Evolutionary conservation across 2,888 invertebrate species (phyloP).

Genomic region (Netelia virgata): DNA sequence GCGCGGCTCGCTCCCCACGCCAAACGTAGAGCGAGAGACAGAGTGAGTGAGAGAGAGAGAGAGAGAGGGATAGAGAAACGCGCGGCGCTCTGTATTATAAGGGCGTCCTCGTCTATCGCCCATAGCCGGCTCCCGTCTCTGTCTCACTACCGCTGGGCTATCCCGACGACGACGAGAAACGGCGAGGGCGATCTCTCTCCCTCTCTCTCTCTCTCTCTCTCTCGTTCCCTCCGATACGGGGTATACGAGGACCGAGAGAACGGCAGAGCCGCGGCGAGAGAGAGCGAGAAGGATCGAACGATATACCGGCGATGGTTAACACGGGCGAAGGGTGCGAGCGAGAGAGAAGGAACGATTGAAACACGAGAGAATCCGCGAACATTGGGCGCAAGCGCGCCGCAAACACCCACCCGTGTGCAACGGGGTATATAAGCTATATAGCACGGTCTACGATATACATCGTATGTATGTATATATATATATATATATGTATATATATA

Average conservation of each 20-base stretch:
- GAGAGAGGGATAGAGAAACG: slow-evolving; percentile 34
- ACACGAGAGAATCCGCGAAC: slow-evolving; percentile 55
- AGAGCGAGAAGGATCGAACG: slow-evolving; percentile 13
- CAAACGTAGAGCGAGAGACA: slow-evolving; percentile 55
- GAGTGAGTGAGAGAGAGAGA: slow-evolving; percentile 17
- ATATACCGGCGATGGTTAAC: slow-evolving; percentile 1
- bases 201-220: slow-evolving; percentile 53
- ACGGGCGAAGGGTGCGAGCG: not conserved
- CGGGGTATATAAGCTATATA: slow-evolving; percentile 28
- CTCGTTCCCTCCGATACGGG: slow-evolving; percentile 17
- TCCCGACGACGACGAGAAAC: slow-evolving; percentile 34
- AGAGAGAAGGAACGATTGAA: slow-evolving; percentile 11
- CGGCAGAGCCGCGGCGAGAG: not conserved
- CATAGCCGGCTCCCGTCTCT: slow-evolving; percentile 64
- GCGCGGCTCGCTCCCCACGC: slow-evolving; percentile 79
- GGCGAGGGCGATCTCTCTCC: not conserved
- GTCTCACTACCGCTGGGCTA: slow-evolving; percentile 35
- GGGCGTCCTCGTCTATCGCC: slow-evolving; percentile 49
- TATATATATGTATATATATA: slow-evolving; percentile 12
- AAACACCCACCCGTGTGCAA: slow-evolving; percentile 51
- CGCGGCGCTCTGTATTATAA: slow-evolving; percentile 52
- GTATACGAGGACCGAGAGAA: slow-evolving; percentile 20
- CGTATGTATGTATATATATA: not conserved
- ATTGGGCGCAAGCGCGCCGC: slow-evolving; percentile 66
- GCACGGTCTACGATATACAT: not conserved